These are phyloP conservation scores for Diachrysia chrysitis DNA, from an alignment of 2,888 invertebrate genomes.

Conservation along the genomic window DNA sequence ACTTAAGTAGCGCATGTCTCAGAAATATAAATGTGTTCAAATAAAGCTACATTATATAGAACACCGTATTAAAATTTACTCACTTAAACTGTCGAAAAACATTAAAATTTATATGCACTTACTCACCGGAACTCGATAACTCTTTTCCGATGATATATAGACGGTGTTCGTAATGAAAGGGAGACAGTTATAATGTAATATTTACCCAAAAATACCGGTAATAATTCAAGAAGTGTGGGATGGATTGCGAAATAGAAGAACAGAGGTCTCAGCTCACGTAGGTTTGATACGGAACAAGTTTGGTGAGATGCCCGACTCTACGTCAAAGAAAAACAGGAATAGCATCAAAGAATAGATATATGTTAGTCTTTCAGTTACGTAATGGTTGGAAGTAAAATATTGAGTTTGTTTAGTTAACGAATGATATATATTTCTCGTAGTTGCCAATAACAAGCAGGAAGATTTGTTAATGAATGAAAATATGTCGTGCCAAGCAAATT, in stretches of 20 bases:
- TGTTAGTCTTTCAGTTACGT: slow-evolving; percentile 41
- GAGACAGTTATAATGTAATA: slow-evolving; percentile 52
- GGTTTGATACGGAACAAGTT: slow-evolving; percentile 24
- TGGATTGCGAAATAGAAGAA: slow-evolving; percentile 38
- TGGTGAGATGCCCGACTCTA: slow-evolving; percentile 24
- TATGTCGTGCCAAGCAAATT: slow-evolving; percentile 10
- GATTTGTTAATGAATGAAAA: slow-evolving; percentile 39
- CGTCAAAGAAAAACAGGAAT: slow-evolving; percentile 45
- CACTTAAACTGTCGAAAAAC: slow-evolving; percentile 49
- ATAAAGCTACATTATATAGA: slow-evolving; percentile 5
- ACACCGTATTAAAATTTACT: slow-evolving; percentile 39
- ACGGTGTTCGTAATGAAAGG: slow-evolving; percentile 48
- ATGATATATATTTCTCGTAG: slow-evolving; percentile 44
- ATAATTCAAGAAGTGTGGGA: slow-evolving; percentile 50
- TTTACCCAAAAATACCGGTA: slow-evolving; percentile 50
- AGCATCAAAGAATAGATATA: slow-evolving; percentile 56
- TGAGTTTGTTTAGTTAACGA: slow-evolving; percentile 36
- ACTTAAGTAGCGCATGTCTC: neutral
- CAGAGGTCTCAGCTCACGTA: slow-evolving; percentile 27
- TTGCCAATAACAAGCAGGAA: slow-evolving; percentile 36
- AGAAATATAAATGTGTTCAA: neutral
- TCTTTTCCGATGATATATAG: slow-evolving; percentile 47
- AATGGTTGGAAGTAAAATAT: slow-evolving; percentile 45
- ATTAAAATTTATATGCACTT: slow-evolving; percentile 52
- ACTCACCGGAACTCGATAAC: slow-evolving; percentile 52